Conservation (phyloP, 2,888 invertebrate genomes). For the Macropis europaea region DNA sequence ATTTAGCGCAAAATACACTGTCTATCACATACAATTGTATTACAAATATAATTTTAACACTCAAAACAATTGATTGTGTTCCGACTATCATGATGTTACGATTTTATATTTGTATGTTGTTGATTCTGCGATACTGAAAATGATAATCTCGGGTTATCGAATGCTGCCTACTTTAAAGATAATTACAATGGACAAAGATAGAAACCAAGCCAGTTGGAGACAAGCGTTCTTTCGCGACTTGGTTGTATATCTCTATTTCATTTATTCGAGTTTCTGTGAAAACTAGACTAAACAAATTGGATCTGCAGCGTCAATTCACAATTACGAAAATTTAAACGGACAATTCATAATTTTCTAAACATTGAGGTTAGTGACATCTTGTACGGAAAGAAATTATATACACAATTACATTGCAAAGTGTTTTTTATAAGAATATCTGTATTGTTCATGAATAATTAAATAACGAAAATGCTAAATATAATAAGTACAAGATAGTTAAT, state of each 20-base stretch:
- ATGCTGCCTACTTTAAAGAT: conserved; percentile 29
- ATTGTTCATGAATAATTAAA: background rate
- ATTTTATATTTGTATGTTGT: conserved; percentile 7
- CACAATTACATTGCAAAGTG: no score
- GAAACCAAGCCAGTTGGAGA: conserved; percentile 5
- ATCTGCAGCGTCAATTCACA: background rate
- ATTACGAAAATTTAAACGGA: background rate
- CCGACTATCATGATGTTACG: conserved; percentile 22
- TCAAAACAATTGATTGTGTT: background rate
- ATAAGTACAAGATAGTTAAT: background rate
- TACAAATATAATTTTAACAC: no score
- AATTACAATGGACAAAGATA: conserved; percentile 52
- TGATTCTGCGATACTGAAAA: conserved; percentile 40
- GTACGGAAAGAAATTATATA: no score
- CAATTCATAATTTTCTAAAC: background rate
- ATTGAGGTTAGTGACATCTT: conserved; percentile 17
- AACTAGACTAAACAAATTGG: background rate
- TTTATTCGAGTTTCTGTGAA: background rate
- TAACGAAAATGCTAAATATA: background rate
- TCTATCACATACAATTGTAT: no score
- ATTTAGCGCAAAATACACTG: no score
- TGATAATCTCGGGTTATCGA: conserved; percentile 53
- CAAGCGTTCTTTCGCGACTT: background rate
- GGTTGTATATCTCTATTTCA: background rate
- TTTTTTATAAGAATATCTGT: background rate